phyloP scores from a whole-genome alignment of 2,797 vertebrate species.

The Halcyon smyrnensis region DNA sequence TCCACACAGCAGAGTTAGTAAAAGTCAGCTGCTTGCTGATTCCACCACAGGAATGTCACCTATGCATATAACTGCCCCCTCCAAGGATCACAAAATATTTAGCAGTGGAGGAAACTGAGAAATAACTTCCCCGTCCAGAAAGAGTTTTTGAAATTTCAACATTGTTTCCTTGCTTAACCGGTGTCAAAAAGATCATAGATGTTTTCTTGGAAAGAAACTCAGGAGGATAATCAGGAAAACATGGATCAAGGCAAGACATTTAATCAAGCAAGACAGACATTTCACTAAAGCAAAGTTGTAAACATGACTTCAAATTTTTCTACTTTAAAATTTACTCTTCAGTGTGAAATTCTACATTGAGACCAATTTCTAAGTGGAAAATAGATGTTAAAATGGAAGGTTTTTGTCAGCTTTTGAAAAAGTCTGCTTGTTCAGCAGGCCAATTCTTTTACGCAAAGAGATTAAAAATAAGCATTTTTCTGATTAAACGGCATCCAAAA shows the following conservation, averaged over 20 bases:
- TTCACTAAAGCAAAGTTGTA: not conserved
- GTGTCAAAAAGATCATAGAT: not conserved
- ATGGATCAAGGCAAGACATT: not conserved
- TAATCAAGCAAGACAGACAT: not conserved
- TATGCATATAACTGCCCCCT: not conserved
- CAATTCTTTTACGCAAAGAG: not conserved
- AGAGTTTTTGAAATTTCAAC: slow-evolving; percentile 15
- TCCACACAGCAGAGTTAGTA: not conserved
- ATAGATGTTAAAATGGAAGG: not conserved
- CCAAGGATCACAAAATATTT: not conserved
- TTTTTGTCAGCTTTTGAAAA: not conserved
- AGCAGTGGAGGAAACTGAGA: not conserved
- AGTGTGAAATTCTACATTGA: not conserved
- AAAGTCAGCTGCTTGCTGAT: not conserved
- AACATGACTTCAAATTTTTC: not conserved
- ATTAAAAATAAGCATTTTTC: not conserved
- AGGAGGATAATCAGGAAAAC: slow-evolving; percentile 9
- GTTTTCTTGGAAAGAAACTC: not conserved
- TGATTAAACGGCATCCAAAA: not conserved
- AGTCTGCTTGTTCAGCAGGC: not conserved
- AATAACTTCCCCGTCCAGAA: not conserved
- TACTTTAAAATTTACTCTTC: not conserved
- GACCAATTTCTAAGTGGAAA: not conserved
- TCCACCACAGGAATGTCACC: slow-evolving; percentile 28
- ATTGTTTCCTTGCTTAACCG: not conserved